Percentiles rank a stretch among this genome's conserved stretches.
phyloP scores from a whole-genome alignment of 2,888 invertebrate species.

The Apamea anceps region DNA sequence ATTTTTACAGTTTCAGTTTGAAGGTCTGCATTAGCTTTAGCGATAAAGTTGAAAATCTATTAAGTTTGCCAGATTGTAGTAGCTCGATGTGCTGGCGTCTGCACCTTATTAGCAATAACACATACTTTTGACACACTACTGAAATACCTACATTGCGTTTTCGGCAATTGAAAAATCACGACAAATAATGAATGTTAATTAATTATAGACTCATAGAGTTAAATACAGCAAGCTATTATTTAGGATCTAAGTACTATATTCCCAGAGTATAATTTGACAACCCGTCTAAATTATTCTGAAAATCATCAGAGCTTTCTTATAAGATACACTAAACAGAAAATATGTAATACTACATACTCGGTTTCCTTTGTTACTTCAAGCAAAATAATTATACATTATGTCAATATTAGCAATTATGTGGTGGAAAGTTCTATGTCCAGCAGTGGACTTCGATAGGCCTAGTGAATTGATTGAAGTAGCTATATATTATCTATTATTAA shows the following conservation, averaged over 20 bases:
- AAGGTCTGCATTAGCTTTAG: no score
- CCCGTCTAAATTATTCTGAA: background rate
- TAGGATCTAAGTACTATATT: conserved; percentile 12
- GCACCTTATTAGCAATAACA: conserved; percentile 8
- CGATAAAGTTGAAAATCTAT: no score
- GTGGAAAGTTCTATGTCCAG: background rate
- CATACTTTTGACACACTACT: conserved; percentile 10
- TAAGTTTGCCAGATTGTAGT: no score
- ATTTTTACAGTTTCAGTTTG: no score
- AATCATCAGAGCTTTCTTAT: background rate
- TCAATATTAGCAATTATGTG: conserved; percentile 1
- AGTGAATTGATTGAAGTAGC: background rate
- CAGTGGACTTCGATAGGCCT: background rate
- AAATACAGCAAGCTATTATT: conserved; percentile 10
- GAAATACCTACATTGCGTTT: background rate
- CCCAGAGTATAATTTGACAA: conserved; percentile 8
- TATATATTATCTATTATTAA: background rate
- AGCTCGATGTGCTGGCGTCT: background rate
- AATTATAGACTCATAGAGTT: conserved; percentile 3
- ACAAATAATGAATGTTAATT: background rate
- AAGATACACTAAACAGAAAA: background rate
- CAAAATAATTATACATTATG: background rate
- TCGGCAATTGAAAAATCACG: background rate
- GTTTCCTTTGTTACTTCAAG: conserved; percentile 3
- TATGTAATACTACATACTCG: background rate